Evolutionary conservation across 2,888 invertebrate genomes (phyloP).

Genomic region (Glyphotaelius pellucidus): DNA sequence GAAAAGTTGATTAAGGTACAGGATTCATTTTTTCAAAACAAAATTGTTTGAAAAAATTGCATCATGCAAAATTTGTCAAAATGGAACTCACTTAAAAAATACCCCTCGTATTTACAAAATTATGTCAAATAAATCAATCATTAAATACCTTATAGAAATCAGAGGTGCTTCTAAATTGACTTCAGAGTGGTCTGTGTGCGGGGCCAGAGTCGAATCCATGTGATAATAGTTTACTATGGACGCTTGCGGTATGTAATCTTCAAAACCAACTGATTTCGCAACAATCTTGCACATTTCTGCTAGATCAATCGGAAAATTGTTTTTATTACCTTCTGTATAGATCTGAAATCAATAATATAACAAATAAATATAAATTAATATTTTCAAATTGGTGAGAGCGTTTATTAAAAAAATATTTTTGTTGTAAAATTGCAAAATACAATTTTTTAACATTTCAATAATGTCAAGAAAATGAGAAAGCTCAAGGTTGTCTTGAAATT

Average conservation of each 20-base stretch:
- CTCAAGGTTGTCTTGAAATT: too few species aligned
- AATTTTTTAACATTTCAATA: too few species aligned
- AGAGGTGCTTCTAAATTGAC: slow-evolving; percentile 90
- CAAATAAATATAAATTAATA: not conserved
- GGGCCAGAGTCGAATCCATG: slow-evolving; percentile 92
- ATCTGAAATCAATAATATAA: slow-evolving; percentile 72
- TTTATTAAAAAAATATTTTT: too few species aligned
- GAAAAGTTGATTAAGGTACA: too few species aligned
- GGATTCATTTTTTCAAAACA: too few species aligned
- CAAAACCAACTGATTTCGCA: slow-evolving; percentile 78
- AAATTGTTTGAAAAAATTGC: too few species aligned
- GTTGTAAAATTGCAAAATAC: too few species aligned
- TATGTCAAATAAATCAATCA: not conserved
- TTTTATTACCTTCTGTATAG: slow-evolving; percentile 83
- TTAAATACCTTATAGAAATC: slow-evolving; percentile 88
- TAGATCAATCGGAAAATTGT: slow-evolving; percentile 86
- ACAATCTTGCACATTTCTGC: slow-evolving; percentile 81
- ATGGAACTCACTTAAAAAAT: too few species aligned
- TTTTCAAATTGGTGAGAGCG: not conserved
- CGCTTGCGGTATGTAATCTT: slow-evolving; percentile 88
- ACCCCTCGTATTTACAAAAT: not conserved
- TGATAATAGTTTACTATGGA: slow-evolving; percentile 98
- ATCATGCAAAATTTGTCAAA: too few species aligned
- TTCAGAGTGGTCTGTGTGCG: slow-evolving; percentile 97
- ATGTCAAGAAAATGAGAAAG: too few species aligned